A percentile compares a stretch with the other conserved stretches of the same genome.
These are phyloP conservation scores for Hirtodrosophila confusa DNA, from an alignment of 2,888 invertebrate species.

Conservation along the genomic window DNA sequence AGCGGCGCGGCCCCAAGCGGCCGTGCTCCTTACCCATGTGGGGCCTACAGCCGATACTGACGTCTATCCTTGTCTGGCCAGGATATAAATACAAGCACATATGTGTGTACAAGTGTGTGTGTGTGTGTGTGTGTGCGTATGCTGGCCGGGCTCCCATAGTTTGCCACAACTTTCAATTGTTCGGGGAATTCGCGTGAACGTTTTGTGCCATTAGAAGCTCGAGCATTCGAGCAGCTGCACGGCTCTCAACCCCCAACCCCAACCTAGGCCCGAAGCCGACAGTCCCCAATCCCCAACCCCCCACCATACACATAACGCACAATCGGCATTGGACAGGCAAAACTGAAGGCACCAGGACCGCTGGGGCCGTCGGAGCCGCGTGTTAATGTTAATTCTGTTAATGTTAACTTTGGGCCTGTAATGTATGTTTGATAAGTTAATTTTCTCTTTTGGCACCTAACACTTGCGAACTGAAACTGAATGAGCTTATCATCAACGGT, in stretches of 20 bases:
- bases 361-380: conserved; percentile 21
- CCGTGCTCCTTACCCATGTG: conserved; percentile 6
- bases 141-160: conserved; percentile 27
- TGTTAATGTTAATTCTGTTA: conserved; percentile 70
- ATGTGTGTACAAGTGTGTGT: conserved; percentile 8
- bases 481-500: conserved; percentile 16
- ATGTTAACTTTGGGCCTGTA: conserved; percentile 71
- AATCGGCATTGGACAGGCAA: conserved; percentile 26
- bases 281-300: too few species aligned
- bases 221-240: conserved; percentile 27
- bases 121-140: conserved; percentile 14
- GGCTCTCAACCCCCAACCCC: not conserved
- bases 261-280: not conserved
- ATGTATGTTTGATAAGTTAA: conserved; percentile 78
- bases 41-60: not conserved
- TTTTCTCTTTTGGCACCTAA: conserved; percentile 60
- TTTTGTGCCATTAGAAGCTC: conserved; percentile 63
- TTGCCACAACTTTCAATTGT: conserved; percentile 68
- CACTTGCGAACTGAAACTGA: conserved; percentile 28
- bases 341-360: not conserved
- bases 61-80: conserved; percentile 8
- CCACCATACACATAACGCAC: conserved; percentile 13
- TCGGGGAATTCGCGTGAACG: conserved; percentile 66
- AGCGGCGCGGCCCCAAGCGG: conserved; percentile 45
- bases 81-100: too few species aligned